A percentile compares a stretch with the other conserved stretches of the same genome.
These are phyloP conservation scores for Florisuga fusca DNA, from an alignment of 2,797 vertebrate genomes.

Conservation along the genomic window DNA sequence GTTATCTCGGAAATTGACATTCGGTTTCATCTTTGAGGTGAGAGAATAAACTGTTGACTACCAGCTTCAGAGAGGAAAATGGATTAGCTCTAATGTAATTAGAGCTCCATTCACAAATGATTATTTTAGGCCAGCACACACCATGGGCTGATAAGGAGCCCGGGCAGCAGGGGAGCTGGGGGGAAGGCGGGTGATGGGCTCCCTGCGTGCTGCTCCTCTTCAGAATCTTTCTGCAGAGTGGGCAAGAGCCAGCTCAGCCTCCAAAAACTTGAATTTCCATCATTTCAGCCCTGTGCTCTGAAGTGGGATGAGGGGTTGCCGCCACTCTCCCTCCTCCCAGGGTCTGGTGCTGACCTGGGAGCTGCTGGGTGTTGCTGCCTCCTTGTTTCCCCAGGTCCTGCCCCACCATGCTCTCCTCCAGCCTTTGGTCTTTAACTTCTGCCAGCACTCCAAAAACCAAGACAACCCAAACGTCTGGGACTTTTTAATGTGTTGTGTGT, in stretches of 20 bases:
- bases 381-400: background rate
- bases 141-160: slow-evolving; percentile 26
- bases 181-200: background rate
- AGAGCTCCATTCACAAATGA: slow-evolving; percentile 56
- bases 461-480: background rate
- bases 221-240: background rate
- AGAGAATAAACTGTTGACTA: slow-evolving; percentile 78
- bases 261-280: background rate
- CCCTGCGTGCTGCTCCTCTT: background rate
- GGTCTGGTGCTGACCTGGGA: fast-evolving
- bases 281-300: fast-evolving
- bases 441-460: slow-evolving; percentile 23
- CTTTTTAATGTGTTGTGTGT: slow-evolving; percentile 46
- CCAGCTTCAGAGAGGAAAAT: slow-evolving; percentile 72
- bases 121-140: slow-evolving; percentile 24
- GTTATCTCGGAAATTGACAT: slow-evolving; percentile 78
- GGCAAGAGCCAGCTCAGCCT: background rate
- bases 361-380: background rate
- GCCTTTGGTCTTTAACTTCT: background rate
- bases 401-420: background rate
- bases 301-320: background rate
- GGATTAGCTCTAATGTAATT: slow-evolving; percentile 71
- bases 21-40: slow-evolving; percentile 80
- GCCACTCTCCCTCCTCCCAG: fast-evolving
- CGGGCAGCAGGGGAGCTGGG: background rate